Evolutionary conservation across 2,797 vertebrate species (phyloP), one percentile per base, ranked within the genome.

Genomic region (Falco cherrug): DNA sequence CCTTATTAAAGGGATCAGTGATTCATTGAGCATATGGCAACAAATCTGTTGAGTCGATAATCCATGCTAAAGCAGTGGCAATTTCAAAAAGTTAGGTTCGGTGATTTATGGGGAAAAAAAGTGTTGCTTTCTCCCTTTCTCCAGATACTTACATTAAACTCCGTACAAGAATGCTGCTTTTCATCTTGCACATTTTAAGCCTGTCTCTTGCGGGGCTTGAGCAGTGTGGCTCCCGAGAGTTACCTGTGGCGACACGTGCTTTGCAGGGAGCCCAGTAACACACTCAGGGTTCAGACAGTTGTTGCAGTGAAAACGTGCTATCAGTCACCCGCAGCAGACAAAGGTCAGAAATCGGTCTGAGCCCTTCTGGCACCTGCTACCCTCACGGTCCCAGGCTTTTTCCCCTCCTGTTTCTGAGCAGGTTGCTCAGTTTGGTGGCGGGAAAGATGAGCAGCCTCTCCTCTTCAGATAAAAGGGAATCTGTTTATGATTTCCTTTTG

Each of bases 11-110:
- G 79, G 82, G 74, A 87, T 82, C 74, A 67, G 54, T 79, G 85
- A 91, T 79, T 96, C 74, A 82, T 31, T 63, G 80, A 90, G 67
- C 85, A 74, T 84, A 89, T 90, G 91, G 77, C 85, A 91, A 9
- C 67, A 63, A 67, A 82, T 95, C 83, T 86, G 85, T 88, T 68
- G 69, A 74, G 50, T 3, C 84, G 61, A 35, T 89, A 78, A 73
- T 86, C 84, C 7, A 2, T 45, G 48, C 41, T 77, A 68, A 59
- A 95, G 54, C 79, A 69, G 65, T 59, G 74, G 54, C 83, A 48
- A 16, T 82, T 93, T 91, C 84, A 85, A 76, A 84, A 78, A 48
- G 54, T 59, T 35, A 20, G 16, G 51, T 13, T 88, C 33, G 17
- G 33, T 73, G 79, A 69, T 93, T 81, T 88, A 18, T 59, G 53